Base-by-base conservation (phyloP, 2,888 invertebrate genomes). In the Sinhomidia bicolor region DNA sequence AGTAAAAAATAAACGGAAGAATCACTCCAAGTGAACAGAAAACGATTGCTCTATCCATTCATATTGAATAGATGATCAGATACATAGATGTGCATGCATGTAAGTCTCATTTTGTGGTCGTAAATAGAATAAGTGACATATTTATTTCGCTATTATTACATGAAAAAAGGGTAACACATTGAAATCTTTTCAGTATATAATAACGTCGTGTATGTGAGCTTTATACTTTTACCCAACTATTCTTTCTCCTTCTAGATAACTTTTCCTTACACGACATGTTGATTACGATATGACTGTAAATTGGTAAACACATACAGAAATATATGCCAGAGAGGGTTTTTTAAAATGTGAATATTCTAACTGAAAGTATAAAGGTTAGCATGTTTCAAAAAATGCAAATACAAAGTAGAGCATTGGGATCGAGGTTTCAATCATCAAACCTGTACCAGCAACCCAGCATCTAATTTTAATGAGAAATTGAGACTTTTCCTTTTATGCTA, bases 381-480 rank as follows among this genome's bases (percentile, higher is more conserved):
- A 60, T 14, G 60, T 60, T 60, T 26, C 60, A n/a, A 60, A 60
- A 60, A 60, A 60, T 60, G 60, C 12, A 60, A 26, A 23, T 60
- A 12, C n/a, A n/a, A n/a, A n/a, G n/a, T n/a, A n/a, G 60, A 23
- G 7, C 60, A 60, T 26, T 26, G 60, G 26, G 60, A 60, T 23
- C 60, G 23, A 26, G 60, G 20, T 20, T 26, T 60, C 10, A 23
- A 26, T 60, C 23, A 60, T n/a, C n/a, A 60, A 60, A 60, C 10
- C 14, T 51, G 60, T 26, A 26, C 20, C 23, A 14, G 10, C 60
- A 60, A n/a, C n/a, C n/a, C n/a, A n/a, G n/a, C n/a, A n/a, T 60
- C 26, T 17, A 60, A 60, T 60, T 60, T 60, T 60, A 60, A 60
- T 60, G 60, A 60, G 60, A 60, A 60, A 17, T 26, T 20, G 60